phyloP scores from a whole-genome alignment of 2,113 vertebrate genomes.

The Myxocyprinus asiaticus region DNA sequence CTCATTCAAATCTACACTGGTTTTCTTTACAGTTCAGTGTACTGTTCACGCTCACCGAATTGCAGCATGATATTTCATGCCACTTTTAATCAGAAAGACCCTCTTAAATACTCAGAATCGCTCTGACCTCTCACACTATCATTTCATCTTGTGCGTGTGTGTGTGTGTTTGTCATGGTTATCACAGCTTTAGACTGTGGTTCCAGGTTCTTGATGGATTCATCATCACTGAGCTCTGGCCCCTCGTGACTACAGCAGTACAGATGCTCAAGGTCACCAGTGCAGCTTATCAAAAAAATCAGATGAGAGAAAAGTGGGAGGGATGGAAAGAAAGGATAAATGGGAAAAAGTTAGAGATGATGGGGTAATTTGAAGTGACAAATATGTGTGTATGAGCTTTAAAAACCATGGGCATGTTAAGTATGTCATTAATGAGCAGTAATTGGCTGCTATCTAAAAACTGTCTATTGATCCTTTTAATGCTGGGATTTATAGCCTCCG shows the following conservation, averaged over 20 bases:
- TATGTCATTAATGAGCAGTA: constrained; percentile 36
- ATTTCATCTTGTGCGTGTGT: constrained; percentile 13
- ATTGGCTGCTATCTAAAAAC: constrained; percentile 39
- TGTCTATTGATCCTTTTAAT: constrained; percentile 35
- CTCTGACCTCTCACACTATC: constrained; percentile 16
- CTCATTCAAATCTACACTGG: no score
- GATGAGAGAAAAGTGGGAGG: constrained; percentile 1
- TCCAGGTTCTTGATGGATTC: constrained; percentile 51
- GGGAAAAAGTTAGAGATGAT: constrained; percentile 37
- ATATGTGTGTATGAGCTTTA: constrained; percentile 46
- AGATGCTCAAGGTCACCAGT: constrained; percentile 54
- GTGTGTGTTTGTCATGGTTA: background rate
- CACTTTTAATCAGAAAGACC: constrained; percentile 2
- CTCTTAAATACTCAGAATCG: background rate
- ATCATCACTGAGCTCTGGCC: constrained; percentile 37
- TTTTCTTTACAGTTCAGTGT: no score
- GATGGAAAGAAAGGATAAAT: constrained; percentile 28
- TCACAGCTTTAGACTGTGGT: constrained; percentile 41
- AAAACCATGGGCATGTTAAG: constrained; percentile 41
- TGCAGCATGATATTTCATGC: constrained; percentile 1
- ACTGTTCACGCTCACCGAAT: background rate
- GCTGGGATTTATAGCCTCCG: constrained; percentile 33
- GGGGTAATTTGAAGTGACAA: constrained; percentile 46
- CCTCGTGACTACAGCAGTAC: constrained; percentile 37
- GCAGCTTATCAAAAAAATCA: constrained; percentile 38